These are phyloP conservation scores for Tapirus terrestris DNA, from an alignment of 2,113 vertebrate genomes.

Conservation along the genomic window DNA sequence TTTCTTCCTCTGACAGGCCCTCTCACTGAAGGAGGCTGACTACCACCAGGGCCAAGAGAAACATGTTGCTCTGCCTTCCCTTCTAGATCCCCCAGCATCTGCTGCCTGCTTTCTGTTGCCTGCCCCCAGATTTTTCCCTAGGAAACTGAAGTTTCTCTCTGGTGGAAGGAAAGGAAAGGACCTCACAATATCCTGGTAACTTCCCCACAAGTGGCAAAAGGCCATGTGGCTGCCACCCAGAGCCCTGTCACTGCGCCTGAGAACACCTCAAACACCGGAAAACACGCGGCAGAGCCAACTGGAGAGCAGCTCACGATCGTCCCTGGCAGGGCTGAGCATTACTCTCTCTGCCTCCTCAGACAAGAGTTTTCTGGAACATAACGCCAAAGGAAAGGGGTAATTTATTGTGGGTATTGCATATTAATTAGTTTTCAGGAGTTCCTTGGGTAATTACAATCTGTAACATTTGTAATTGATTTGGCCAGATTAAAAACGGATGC, in stretches of 20 bases:
- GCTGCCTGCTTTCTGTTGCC: background rate
- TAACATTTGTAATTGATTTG: conserved; percentile 83
- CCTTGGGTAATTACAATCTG: conserved; percentile 78
- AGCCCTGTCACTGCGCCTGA: background rate
- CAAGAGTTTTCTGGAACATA: conserved; percentile 50
- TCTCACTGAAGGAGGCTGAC: background rate
- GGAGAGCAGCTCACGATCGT: background rate
- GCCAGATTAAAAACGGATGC: conserved; percentile 81
- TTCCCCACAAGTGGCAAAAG: background rate
- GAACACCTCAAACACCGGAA: background rate
- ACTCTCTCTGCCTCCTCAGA: conserved; percentile 42
- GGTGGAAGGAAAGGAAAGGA: background rate
- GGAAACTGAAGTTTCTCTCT: background rate
- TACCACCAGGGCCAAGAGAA: background rate
- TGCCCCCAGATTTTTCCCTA: background rate
- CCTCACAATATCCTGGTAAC: too few relatives aligned
- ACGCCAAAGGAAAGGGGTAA: conserved; percentile 78
- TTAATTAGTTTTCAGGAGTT: conserved; percentile 82
- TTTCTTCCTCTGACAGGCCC: background rate
- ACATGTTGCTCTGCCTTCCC: background rate
- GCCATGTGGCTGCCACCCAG: rapidly evolving
- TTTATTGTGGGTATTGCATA: conserved; percentile 42
- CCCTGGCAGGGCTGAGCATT: conserved; percentile 42
- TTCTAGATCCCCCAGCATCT: background rate
- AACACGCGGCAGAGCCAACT: background rate